Evolutionary conservation across 2,113 vertebrate genomes (phyloP), one percentile per base, ranked within the genome.

Genomic region (Thymallus thymallus): DNA sequence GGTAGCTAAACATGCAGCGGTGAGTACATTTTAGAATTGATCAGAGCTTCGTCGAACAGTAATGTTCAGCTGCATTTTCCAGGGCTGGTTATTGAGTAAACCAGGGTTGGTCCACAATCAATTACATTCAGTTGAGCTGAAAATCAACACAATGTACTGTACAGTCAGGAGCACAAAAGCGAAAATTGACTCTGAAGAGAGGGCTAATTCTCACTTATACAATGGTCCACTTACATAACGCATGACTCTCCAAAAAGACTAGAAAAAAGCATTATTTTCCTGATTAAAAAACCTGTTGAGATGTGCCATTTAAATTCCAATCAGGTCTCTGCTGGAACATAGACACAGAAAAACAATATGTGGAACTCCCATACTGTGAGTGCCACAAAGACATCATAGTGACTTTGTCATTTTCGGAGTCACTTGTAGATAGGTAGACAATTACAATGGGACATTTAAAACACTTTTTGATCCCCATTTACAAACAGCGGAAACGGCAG

Each of bases 71-170:
- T 16, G 55, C 20, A 30, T 76, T 66, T 80, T 74, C 74, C 51
- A 20, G 71, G 72, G 78, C 75, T 70, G 62, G 66, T 69, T 82
- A 86, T 87, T 12, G 77, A 85, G 72, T 75, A 81, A 77, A 79
- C 77, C 73, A 22, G 73, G 75, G 81, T 81, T 69, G 80, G 77
- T 75, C 68, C 79, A 56, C 67, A 75, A 82, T 88, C 81, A 78
- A 84, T 88, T 86, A 14, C 3, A 70, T 78, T 83, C 69, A 84
- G 75, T 60, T 79, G 82, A 84, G 80, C 76, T 83, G 77, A 80
- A 86, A 86, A 90, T 87, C 77, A 89, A 85, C 86, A 88, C 63
- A 69, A 66, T 13, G 23, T 18, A 9, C 9, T 73, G 22, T 61
- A 75, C 79, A 73, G 60, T 46, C 79, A 78, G 65, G 48, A 62